Conservation (phyloP, 2,888 invertebrate genomes). For the Xanthorhoe spadicearia region DNA sequence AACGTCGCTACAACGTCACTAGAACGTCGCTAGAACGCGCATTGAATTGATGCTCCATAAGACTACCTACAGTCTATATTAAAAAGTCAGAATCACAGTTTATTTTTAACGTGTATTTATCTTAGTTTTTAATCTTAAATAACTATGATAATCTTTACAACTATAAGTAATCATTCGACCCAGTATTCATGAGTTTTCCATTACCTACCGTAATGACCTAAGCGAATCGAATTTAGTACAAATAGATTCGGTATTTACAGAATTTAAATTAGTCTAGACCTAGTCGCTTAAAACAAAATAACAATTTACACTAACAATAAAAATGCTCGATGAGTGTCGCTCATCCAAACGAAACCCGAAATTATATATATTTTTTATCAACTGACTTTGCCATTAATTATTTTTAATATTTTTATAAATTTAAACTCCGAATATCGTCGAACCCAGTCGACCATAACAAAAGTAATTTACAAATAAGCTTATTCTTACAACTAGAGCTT, state of each 20-base stretch:
- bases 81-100: constrained; percentile 85
- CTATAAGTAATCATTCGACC: constrained; percentile 75
- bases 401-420: constrained; percentile 73
- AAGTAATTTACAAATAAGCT: constrained; percentile 81
- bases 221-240: constrained; percentile 77
- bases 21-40: constrained; percentile 49
- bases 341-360: constrained; percentile 78
- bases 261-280: constrained; percentile 81
- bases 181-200: constrained; percentile 75
- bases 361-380: constrained; percentile 77
- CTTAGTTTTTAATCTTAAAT: constrained; percentile 69
- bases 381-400: constrained; percentile 77
- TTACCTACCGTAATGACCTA: constrained; percentile 79
- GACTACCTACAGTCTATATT: constrained; percentile 80
- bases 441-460: constrained; percentile 83
- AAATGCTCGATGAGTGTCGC: constrained; percentile 83
- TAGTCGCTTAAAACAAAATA: constrained; percentile 84
- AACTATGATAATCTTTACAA: constrained; percentile 68
- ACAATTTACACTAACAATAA: constrained; percentile 84
- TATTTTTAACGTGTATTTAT: constrained; percentile 82
- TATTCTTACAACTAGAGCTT: constrained; percentile 75
- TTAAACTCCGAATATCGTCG: constrained; percentile 83
- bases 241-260: constrained; percentile 81
- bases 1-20: constrained; percentile 46
- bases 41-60: constrained; percentile 69